Evolutionary conservation across 2,888 invertebrate genomes (phyloP).

Genomic region (Dusona sp.): DNA sequence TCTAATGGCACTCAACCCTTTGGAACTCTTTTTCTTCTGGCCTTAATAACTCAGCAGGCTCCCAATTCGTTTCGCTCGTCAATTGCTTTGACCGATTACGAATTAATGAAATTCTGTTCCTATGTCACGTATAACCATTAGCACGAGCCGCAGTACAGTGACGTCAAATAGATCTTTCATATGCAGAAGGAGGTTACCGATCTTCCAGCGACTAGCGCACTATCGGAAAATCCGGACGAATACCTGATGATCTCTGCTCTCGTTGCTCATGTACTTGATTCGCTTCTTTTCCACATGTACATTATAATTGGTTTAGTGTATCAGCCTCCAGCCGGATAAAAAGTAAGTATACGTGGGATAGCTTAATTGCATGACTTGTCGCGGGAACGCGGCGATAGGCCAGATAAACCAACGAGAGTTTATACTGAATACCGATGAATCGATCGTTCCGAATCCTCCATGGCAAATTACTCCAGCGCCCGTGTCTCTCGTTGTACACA

Average conservation of each 20-base stretch:
- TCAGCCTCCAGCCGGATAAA: conserved; percentile 34
- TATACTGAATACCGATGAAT: conserved; percentile 46
- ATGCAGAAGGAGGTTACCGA: background rate
- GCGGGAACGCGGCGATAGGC: conserved; percentile 12
- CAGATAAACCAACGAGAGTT: conserved; percentile 59
- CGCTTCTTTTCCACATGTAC: conserved; percentile 30
- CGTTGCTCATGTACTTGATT: conserved; percentile 13
- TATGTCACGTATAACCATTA: background rate
- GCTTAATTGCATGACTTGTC: conserved; percentile 56
- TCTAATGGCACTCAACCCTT: background rate
- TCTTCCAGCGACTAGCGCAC: background rate
- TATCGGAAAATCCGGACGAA: background rate
- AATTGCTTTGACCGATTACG: background rate
- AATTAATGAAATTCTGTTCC: background rate
- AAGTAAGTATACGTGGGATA: conserved; percentile 13
- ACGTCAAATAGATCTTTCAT: background rate
- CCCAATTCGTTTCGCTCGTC: background rate
- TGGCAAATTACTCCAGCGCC: conserved; percentile 27
- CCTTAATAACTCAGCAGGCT: background rate
- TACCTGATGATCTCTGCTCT: background rate
- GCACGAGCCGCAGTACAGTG: too few species aligned
- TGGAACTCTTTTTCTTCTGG: background rate
- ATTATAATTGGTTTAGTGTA: conserved; percentile 70
- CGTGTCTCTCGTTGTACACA: background rate
- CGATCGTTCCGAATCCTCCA: conserved; percentile 47